Evolutionary conservation across 2,113 vertebrate species (phyloP).

Genomic region (Ochotona curzoniae): DNA sequence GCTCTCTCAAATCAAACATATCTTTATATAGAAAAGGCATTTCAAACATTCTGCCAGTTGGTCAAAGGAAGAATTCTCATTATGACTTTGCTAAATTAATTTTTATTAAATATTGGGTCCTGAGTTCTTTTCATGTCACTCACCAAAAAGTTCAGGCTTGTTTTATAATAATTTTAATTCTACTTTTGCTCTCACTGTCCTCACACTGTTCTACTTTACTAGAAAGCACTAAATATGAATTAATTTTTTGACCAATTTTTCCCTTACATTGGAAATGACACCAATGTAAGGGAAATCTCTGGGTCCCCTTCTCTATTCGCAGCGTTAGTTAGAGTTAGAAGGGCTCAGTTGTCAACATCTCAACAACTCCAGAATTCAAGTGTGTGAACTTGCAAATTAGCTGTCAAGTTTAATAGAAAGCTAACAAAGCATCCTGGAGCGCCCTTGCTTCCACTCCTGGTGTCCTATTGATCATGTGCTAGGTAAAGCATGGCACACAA

Average conservation of each 20-base stretch:
- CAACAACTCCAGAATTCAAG: constrained; percentile 49
- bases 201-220: neutral
- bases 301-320: constrained; percentile 4
- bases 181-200: neutral
- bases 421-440: constrained; percentile 42
- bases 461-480: constrained; percentile 45
- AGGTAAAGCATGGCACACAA: constrained; percentile 33
- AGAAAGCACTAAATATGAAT: constrained; percentile 69
- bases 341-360: constrained; percentile 53
- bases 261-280: neutral
- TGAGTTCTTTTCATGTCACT: constrained; percentile 43
- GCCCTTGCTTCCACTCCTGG: constrained; percentile 39
- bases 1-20: constrained; percentile 72
- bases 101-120: constrained; percentile 59
- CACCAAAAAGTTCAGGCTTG: neutral
- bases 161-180: constrained; percentile 10
- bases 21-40: constrained; percentile 88
- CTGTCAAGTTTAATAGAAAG: constrained; percentile 76
- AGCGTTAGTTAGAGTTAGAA: constrained; percentile 63
- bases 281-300: constrained; percentile 14
- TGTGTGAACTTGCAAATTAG: constrained; percentile 78
- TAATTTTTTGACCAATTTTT: constrained; percentile 65
- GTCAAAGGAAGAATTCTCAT: constrained; percentile 58
- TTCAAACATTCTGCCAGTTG: constrained; percentile 56
- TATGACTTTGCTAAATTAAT: constrained; percentile 62